Evolutionary conservation across 2,888 invertebrate species (phyloP), one percentile per base, ranked within the genome.

Genomic region (Heliothis peltigera): DNA sequence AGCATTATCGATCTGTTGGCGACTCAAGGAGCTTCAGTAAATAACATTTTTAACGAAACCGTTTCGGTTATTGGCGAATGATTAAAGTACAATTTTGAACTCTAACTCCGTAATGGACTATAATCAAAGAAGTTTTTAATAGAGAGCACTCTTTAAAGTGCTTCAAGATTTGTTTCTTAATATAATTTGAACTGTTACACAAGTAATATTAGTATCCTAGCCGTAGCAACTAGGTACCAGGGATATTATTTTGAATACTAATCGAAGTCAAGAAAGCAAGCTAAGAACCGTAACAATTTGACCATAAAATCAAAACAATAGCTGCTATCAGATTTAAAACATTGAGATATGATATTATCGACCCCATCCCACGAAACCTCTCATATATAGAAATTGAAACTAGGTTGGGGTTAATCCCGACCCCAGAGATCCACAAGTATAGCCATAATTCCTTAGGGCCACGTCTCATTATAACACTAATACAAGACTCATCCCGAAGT

Each of bases 381-480:
- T 89, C 88, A 89, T 88, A 89, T 88, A 90, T 87, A 91, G 90
- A 92, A 92, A 94, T 93, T 89, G 91, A 93, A 93, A 93, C 94
- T 91, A 89, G 90, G 90, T 92, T 91, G 85, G 86, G 91, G 89
- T 90, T 93, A 93, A 93, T 92, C 91, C 91, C 81, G 81, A 80
- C 89, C 91, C 91, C 81, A 77, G 89, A 88, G 91, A 87, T 87
- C 89, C 89, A 84, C 92, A 93, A 93, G 93, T 92, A 92, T 92
- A 91, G 86, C 92, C 91, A 92, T 94, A 94, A 94, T 93, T 95
- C 94, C 94, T 94, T 85, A 91, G 94, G 94, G 94, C 92, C 92
- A 86, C 92, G 92, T 93, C 94, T 95, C 94, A 95, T 95, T 95
- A 95, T 95, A 94, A 92, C 94, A 94, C 94, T 95, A 95, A 95